These are phyloP conservation scores for Muraenolepis orangiensis DNA, from an alignment of 2,797 vertebrate genomes.

Conservation along the genomic window DNA sequence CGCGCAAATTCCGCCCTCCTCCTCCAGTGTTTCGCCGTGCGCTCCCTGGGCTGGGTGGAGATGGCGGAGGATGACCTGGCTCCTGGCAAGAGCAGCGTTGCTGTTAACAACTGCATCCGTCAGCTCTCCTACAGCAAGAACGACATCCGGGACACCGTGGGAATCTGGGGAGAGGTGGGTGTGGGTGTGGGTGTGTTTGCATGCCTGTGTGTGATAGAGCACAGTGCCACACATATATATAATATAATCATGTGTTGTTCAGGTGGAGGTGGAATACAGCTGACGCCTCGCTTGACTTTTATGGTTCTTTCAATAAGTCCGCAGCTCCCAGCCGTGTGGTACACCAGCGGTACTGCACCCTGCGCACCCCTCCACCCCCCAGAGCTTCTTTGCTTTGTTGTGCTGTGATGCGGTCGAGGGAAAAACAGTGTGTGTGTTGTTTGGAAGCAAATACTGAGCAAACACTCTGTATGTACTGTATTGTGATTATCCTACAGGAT, in stretches of 20 bases:
- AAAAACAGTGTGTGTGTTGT: no score
- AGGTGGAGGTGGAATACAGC: not conserved
- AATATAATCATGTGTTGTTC: no score
- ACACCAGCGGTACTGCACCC: not conserved
- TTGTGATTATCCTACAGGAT: no score
- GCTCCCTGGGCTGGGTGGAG: conserved; percentile 97
- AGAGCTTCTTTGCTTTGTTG: not conserved
- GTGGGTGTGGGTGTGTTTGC: not conserved
- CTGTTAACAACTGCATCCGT: conserved; percentile 97
- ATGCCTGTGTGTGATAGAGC: not conserved
- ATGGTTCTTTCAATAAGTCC: not conserved
- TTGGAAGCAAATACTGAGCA: no score
- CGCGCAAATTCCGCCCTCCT: not conserved
- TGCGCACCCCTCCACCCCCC: not conserved
- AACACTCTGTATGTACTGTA: no score
- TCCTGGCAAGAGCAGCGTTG: conserved; percentile 94
- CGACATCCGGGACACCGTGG: conserved; percentile 94
- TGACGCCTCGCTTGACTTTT: not conserved
- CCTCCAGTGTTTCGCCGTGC: conserved; percentile 89
- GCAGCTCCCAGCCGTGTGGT: not conserved
- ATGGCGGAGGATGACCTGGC: conserved; percentile 97
- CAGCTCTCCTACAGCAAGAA: conserved; percentile 99
- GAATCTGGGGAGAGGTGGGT: conserved; percentile 98
- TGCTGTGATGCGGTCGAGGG: no score
- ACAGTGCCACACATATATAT: not conserved